Percentiles rank a stretch among this genome's conserved stretches.
Conservation (phyloP, 1,140 invertebrate genomes). For the Drosophila sp. region DNA sequence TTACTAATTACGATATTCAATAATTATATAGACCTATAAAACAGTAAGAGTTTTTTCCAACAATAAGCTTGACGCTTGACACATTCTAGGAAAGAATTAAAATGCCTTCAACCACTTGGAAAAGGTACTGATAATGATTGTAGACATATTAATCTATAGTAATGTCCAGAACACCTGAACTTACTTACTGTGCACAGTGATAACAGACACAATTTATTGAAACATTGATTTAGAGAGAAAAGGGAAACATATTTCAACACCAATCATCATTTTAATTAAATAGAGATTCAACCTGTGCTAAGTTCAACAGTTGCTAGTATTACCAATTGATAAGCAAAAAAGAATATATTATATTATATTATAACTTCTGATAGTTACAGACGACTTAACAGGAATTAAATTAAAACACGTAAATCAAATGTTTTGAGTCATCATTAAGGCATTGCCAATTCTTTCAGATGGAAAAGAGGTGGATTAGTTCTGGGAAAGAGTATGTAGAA, state of each 20-base stretch:
- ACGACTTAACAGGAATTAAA: conserved; percentile 7
- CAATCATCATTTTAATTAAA: too few relatives aligned
- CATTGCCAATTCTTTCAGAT: background rate
- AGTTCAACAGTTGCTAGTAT: background rate
- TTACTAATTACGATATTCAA: conserved; percentile 5
- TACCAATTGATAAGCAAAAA: conserved; percentile 5
- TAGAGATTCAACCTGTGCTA: too few relatives aligned
- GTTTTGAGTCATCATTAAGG: conserved; percentile 1
- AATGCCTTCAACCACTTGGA: background rate
- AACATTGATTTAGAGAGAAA: too few relatives aligned
- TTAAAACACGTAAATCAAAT: background rate
- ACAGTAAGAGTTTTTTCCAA: background rate
- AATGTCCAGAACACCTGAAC: background rate
- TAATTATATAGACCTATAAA: background rate
- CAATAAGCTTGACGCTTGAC: conserved; percentile 1
- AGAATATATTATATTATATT: too few relatives aligned
- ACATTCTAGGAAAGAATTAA: background rate
- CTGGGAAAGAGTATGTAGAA: background rate
- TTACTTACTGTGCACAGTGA: background rate
- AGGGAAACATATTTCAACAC: too few relatives aligned
- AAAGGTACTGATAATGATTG: conserved; percentile 7
- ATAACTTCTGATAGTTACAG: background rate
- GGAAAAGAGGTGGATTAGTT: background rate
- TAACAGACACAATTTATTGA: too few relatives aligned
- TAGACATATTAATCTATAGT: background rate